These are phyloP conservation scores for Potamilus streckersoni DNA, from an alignment of 1,140 invertebrate species.

Conservation along the genomic window DNA sequence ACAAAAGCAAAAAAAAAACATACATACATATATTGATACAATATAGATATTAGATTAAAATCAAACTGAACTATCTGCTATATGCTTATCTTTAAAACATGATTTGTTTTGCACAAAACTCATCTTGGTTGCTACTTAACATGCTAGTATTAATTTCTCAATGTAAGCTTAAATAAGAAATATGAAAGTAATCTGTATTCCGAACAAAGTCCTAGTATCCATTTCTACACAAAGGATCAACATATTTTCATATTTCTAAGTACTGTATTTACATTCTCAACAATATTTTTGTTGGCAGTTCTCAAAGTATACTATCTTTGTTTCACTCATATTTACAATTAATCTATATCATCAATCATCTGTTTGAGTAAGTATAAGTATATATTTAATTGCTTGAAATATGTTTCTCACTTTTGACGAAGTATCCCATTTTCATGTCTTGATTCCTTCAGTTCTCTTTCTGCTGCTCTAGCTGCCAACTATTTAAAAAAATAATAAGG, in stretches of 20 bases:
- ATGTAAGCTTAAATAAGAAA: not conserved
- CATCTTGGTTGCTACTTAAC: not conserved
- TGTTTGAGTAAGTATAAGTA: not conserved
- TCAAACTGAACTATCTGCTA: too few relatives aligned
- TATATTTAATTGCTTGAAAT: not conserved
- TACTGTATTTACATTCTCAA: too few relatives aligned
- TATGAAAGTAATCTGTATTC: not conserved
- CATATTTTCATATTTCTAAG: too few relatives aligned
- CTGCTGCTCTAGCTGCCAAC: slow-evolving; percentile 58
- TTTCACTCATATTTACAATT: too few relatives aligned
- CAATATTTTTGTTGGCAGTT: too few relatives aligned
- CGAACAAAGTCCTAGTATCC: not conserved
- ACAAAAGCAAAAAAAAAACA: not conserved
- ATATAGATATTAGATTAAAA: too few relatives aligned
- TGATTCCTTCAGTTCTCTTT: slow-evolving; percentile 59
- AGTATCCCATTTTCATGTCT: slow-evolving; percentile 53
- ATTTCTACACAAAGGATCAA: too few relatives aligned
- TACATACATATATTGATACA: not conserved
- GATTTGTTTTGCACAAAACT: too few relatives aligned
- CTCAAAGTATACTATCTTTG: too few relatives aligned
- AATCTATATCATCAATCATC: too few relatives aligned
- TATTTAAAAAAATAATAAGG: slow-evolving; percentile 25
- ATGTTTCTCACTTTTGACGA: slow-evolving; percentile 56
- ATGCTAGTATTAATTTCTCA: not conserved
- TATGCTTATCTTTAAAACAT: too few relatives aligned